Evolutionary conservation across 64 coral and sea anemone species (phyloP).

Genomic region (Acropora tenuis): DNA sequence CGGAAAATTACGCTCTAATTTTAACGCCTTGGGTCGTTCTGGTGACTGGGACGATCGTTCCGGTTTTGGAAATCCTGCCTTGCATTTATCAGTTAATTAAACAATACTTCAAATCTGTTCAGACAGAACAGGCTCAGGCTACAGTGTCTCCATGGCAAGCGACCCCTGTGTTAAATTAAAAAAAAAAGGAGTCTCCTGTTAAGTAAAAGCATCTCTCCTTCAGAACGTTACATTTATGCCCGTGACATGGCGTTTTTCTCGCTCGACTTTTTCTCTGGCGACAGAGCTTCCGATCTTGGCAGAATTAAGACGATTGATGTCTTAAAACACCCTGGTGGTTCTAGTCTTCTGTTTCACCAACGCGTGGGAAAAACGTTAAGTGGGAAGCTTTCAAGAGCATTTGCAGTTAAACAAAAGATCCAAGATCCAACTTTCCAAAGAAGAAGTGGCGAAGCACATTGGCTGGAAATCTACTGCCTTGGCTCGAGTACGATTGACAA

Average conservation of each 20-base stretch:
- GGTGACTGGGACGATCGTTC: not conserved
- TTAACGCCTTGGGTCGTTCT: not conserved
- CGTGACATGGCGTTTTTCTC: conserved; percentile 48
- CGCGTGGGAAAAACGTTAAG: too few species aligned
- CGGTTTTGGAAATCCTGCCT: conserved; percentile 19
- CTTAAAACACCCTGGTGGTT: conserved; percentile 15
- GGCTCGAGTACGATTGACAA: conserved; percentile 19
- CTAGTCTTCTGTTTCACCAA: too few species aligned
- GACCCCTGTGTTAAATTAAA: conserved; percentile 33
- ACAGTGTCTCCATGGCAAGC: conserved; percentile 10
- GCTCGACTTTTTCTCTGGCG: conserved; percentile 18
- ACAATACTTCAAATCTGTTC: conserved; percentile 12
- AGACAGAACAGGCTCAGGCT: conserved; percentile 30
- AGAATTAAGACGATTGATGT: conserved; percentile 68
- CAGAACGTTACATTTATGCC: conserved; percentile 33
- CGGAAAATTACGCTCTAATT: conserved; percentile 31
- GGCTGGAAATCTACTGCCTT: not conserved
- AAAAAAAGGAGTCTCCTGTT: conserved; percentile 17
- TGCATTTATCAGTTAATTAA: not conserved
- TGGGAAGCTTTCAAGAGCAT: too few species aligned
- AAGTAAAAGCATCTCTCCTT: not conserved
- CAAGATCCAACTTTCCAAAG: too few species aligned
- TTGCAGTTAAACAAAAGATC: too few species aligned
- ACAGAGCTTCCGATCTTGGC: conserved; percentile 53
- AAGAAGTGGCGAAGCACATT: too few species aligned